Evolutionary conservation across 1,140 invertebrate species (phyloP), one percentile per base, ranked within the genome.

Genomic region (Camponotus floridanus): DNA sequence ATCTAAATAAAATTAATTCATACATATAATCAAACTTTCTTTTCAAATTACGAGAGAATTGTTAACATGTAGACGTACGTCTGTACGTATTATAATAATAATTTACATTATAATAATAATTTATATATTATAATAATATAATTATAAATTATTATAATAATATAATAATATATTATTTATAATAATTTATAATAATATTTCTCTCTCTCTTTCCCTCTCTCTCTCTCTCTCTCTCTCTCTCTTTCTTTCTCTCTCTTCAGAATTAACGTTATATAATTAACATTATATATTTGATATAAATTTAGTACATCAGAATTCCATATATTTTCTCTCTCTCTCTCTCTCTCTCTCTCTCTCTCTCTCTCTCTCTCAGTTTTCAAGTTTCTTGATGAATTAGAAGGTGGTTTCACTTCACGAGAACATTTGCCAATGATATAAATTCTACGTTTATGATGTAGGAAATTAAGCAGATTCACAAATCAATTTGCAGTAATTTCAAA

Each of bases 241-340:
- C 26, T 26, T 1, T 26, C 26, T 26, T 1, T 26, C 26, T 26
- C 26, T 26, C 26, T 26, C 26, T 26, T 26, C 48, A 13, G 45
- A 48, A 74, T 74, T 74, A 70, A 31, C 13, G 18, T 48, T n/a
- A 74, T n/a, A 74, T n/a, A 48, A 74, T 74, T 74, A 70, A 31
- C 13, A 13, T 48, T n/a, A 74, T n/a, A 18, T 6, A 55, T 55
- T 18, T 55, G 11, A 11, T 36, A 74, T 36, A 26, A 0, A 73
- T 73, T 57, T 21, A 13, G 51, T n/a, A 36, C 0, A 55, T 74
- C 11, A 74, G 11, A 21, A 57, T 21, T 57, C 13, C 11, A 55
- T 21, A 26, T 4, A 55, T 33, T 73, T 36, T 73, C 70, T 73
- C 39, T 42, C 39, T 42, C 39, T 42, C 42, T 45, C 7, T 45